Conservation (phyloP, 2,888 invertebrate species). For the Ptychoptera contaminata region DNA sequence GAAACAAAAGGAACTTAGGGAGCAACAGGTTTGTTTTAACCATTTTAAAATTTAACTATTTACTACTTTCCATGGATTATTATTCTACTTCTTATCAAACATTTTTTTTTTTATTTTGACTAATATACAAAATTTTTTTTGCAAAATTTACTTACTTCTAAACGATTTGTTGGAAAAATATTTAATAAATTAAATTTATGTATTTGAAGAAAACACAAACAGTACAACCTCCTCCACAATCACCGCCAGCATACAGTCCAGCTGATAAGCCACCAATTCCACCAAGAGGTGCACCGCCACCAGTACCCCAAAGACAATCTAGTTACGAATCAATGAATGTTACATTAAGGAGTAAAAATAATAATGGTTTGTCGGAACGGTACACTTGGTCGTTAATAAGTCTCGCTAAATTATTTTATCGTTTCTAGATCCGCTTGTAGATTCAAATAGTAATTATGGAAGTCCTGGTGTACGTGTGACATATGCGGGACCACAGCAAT, state of each 20-base stretch:
- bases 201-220: slow-evolving; percentile 1
- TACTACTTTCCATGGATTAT: too few relatives aligned
- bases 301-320: slow-evolving; percentile 33
- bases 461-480: slow-evolving; percentile 12
- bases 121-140: slow-evolving; percentile 3
- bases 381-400: not conserved
- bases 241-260: slow-evolving; percentile 12
- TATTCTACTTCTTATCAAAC: not conserved
- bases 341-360: slow-evolving; percentile 20
- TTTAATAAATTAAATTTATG: slow-evolving; percentile 1
- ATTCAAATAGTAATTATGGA: slow-evolving; percentile 18
- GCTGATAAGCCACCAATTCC: slow-evolving; percentile 40
- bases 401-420: not conserved
- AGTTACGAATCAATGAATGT: slow-evolving; percentile 24
- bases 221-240: slow-evolving; percentile 2
- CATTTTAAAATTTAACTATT: too few relatives aligned
- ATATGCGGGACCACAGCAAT: not conserved
- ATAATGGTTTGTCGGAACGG: slow-evolving; percentile 19
- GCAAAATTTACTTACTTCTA: not conserved
- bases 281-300: slow-evolving; percentile 41
- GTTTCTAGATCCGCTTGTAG: slow-evolving; percentile 8
- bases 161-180: not conserved
- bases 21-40: slow-evolving; percentile 19
- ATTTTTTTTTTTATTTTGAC: not conserved
- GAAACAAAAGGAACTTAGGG: slow-evolving; percentile 26